Evolutionary conservation across 2,113 vertebrate genomes (phyloP), one percentile per base, ranked within the genome.

Genomic region (Picathartes gymnocephalus): DNA sequence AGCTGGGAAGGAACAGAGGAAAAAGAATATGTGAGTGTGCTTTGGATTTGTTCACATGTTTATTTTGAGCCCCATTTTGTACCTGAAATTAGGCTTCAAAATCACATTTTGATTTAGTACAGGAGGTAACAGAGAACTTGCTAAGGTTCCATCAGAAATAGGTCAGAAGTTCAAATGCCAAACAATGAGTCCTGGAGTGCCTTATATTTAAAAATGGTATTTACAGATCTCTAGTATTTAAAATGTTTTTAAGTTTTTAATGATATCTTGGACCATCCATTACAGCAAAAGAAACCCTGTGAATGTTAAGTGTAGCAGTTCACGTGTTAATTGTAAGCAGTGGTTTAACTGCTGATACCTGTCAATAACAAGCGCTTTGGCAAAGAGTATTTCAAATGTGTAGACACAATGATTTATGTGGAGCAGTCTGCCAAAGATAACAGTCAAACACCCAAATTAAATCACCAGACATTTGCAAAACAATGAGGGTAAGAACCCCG

Each of bases 41-140:
- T 85, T 96, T 94, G 92, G 89, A 69, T 91, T 91, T 92, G 76
- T 82, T 93, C 91, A 88, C 27, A 0, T 95, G 48, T 89, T 91
- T 95, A 74, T 56, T 79, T 88, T 62, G 45, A 74, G 17, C 40
- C 35, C 39, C 54, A 23, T 81, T 88, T 91, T 92, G 44, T 78
- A 92, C 91, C 64, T 74, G 51, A 86, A 30, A 64, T 85, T 30
- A n/a, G 51, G 54, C 74, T 94, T 45, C 22, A 80, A 86, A 88
- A 83, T 77, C 71, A 73, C 31, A 30, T 81, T 88, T 72, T 93
- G 71, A 80, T 88, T 77, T 73, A 82, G 78, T 58, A 28, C 45
- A 68, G 71, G 84, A 92, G 62, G 74, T 73, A 82, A 68, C 23
- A 58, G 92, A 88, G 81, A 57, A 50, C 14, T 58, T 56, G 28